A percentile compares a stretch with the other conserved stretches of the same genome.
Evolutionary conservation across 2,888 invertebrate genomes (phyloP).

Genomic region (Acholoe squamosa): DNA sequence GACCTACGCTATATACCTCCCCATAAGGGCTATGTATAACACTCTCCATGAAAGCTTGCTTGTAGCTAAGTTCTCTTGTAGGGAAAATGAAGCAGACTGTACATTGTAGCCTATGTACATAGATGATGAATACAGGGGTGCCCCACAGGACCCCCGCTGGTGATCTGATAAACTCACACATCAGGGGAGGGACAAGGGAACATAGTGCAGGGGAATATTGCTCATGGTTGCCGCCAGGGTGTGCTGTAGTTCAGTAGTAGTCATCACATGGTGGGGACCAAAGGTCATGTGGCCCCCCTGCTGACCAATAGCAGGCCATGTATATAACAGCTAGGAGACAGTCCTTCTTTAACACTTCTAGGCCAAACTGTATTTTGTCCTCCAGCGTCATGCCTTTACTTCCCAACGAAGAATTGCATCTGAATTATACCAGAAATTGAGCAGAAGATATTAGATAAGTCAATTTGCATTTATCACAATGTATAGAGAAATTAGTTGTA

Average conservation of each 20-base stretch:
- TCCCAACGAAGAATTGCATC: conserved; percentile 52
- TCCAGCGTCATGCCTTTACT: background rate
- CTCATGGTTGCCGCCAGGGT: conserved; percentile 46
- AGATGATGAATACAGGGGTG: background rate
- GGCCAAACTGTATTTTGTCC: background rate
- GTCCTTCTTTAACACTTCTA: background rate
- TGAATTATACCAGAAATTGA: background rate
- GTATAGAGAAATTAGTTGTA: too few species aligned
- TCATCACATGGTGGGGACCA: conserved; percentile 1
- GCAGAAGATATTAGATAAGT: background rate
- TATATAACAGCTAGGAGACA: background rate
- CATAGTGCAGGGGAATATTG: conserved; percentile 31
- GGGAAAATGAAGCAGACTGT: background rate
- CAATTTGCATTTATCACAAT: background rate
- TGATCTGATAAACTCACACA: background rate
- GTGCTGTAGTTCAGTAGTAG: conserved; percentile 27
- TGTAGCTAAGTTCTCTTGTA: background rate
- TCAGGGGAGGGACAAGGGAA: background rate
- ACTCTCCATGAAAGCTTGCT: background rate
- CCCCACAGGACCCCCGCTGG: background rate
- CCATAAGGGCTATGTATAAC: background rate
- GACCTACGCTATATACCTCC: background rate
- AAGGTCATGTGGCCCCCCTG: background rate
- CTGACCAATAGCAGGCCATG: conserved; percentile 13
- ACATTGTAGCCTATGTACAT: conserved; percentile 39